phyloP scores from a whole-genome alignment of 2,113 vertebrate species.

The Chiloscyllium plagiosum region DNA sequence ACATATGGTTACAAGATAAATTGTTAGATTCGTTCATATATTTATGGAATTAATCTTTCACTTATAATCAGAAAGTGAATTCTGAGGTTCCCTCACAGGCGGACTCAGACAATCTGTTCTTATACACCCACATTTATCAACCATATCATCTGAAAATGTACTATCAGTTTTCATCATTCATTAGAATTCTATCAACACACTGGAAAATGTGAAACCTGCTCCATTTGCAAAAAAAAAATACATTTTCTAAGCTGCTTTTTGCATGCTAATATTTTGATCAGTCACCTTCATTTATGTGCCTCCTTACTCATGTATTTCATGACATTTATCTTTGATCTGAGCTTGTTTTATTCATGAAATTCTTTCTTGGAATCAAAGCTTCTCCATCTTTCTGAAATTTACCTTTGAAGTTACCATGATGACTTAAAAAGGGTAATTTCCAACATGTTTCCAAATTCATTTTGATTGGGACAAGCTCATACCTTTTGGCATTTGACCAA shows the following conservation, averaged over 20 bases:
- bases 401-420: not conserved
- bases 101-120: not conserved
- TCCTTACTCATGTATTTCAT: not conserved
- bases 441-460: not conserved
- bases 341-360: slow-evolving; percentile 11
- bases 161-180: not conserved
- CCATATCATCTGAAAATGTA: not conserved
- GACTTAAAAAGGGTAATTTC: not conserved
- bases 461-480: not conserved
- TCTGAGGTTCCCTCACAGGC: not conserved
- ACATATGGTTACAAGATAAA: not conserved
- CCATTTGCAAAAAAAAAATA: not conserved
- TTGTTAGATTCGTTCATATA: not conserved
- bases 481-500: not conserved
- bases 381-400: not conserved
- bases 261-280: not conserved
- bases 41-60: not conserved
- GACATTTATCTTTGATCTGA: slow-evolving; percentile 18
- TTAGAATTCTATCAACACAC: not conserved
- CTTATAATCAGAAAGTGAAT: not conserved
- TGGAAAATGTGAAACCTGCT: not conserved
- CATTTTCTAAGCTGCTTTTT: not conserved
- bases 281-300: not conserved
- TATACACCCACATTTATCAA: not conserved
- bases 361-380: not conserved